Evolutionary conservation across 2,113 vertebrate species (phyloP).

Genomic region (Serranochromis macrocephalus): DNA sequence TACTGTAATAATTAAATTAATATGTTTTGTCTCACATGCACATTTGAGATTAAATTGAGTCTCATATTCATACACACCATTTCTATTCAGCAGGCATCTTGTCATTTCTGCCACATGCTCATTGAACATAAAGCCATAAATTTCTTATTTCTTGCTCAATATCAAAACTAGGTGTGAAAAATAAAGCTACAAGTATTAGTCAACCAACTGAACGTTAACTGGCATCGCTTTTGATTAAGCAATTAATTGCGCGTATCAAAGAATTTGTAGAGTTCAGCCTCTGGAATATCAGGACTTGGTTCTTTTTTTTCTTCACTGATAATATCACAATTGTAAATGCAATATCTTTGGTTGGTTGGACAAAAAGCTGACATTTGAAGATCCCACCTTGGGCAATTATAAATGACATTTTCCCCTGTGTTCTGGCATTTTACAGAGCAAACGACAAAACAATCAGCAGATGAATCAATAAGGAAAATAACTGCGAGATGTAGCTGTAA

Average conservation of each 20-base stretch:
- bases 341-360: neutral
- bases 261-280: neutral
- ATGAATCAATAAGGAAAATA: neutral
- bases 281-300: neutral
- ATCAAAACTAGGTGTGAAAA: neutral
- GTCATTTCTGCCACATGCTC: neutral
- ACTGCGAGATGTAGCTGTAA: neutral
- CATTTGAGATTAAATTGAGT: neutral
- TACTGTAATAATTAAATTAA: neutral
- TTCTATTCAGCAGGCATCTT: neutral
- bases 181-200: neutral
- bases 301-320: neutral
- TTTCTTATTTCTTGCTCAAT: neutral
- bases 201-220: neutral
- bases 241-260: neutral
- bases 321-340: neutral
- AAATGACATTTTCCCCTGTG: neutral
- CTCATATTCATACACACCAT: neutral
- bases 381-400: neutral
- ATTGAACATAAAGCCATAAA: neutral
- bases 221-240: neutral
- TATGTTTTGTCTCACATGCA: neutral
- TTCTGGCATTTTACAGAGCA: neutral
- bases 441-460: neutral
- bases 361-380: neutral